These are phyloP conservation scores for Listronotus bonariensis DNA, from an alignment of 1,140 invertebrate species.

Conservation along the genomic window DNA sequence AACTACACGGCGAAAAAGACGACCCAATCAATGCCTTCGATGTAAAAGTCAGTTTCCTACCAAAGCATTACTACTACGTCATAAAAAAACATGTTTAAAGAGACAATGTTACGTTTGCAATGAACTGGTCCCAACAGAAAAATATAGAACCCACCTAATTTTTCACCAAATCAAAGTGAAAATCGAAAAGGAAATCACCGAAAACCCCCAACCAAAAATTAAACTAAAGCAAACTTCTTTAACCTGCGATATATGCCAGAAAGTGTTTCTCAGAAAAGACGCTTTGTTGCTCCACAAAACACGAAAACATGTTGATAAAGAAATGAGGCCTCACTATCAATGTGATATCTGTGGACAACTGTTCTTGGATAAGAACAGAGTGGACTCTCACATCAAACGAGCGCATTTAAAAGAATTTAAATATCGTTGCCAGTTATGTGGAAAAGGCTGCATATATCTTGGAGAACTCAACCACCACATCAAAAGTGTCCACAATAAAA, in stretches of 20 bases:
- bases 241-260: background rate
- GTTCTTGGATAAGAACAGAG: constrained; percentile 4
- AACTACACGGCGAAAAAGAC: too few relatives aligned
- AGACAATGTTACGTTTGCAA: background rate
- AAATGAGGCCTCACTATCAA: background rate
- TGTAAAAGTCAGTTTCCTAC: background rate
- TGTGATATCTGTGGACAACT: constrained; percentile 14
- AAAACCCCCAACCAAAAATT: background rate
- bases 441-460: constrained; percentile 4
- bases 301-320: constrained; percentile 7
- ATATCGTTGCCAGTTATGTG: constrained; percentile 8
- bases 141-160: background rate
- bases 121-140: background rate
- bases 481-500: constrained; percentile 7
- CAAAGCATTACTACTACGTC: background rate
- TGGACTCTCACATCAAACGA: constrained; percentile 16
- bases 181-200: background rate
- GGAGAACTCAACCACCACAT: constrained; percentile 18
- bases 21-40: background rate
- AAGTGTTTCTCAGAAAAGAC: constrained; percentile 3
- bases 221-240: background rate
- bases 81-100: background rate
- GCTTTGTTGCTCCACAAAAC: constrained; percentile 9
- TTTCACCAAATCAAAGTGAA: constrained; percentile 3
- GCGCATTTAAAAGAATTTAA: constrained; percentile 20